These are phyloP conservation scores for Erynnis tages DNA, from an alignment of 2,888 invertebrate genomes.

Conservation along the genomic window DNA sequence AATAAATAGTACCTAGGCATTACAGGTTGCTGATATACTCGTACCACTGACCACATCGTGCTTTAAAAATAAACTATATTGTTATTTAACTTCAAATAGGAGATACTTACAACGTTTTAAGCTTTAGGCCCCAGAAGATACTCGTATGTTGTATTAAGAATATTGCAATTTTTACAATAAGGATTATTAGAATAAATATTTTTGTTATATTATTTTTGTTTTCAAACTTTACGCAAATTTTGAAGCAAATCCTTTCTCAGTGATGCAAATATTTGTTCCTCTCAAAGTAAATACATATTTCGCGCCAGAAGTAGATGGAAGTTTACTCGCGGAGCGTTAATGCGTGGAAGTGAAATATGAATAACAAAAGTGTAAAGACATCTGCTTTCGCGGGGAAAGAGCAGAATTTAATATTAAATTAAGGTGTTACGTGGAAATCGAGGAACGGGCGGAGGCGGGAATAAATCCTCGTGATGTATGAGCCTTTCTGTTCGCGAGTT, in stretches of 20 bases:
- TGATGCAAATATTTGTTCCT: slow-evolving; percentile 5
- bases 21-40: too few species aligned
- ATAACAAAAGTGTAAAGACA: slow-evolving; percentile 73
- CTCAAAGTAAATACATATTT: slow-evolving; percentile 10
- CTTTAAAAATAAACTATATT: too few species aligned
- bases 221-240: not conserved
- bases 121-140: too few species aligned
- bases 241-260: not conserved
- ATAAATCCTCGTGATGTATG: slow-evolving; percentile 79
- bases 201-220: too few species aligned
- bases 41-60: too few species aligned
- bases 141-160: too few species aligned
- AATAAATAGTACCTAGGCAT: too few species aligned
- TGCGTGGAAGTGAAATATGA: slow-evolving; percentile 66
- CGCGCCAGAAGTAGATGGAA: slow-evolving; percentile 9
- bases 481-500: slow-evolving; percentile 58
- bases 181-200: too few species aligned
- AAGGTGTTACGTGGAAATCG: slow-evolving; percentile 77
- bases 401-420: slow-evolving; percentile 80
- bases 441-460: slow-evolving; percentile 70
- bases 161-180: too few species aligned
- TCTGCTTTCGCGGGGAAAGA: slow-evolving; percentile 63
- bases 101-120: too few species aligned
- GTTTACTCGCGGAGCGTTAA: slow-evolving; percentile 43
- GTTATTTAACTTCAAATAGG: too few species aligned